Conservation (phyloP, 2,797 vertebrate genomes). For the Peromyscus attwateri region DNA sequence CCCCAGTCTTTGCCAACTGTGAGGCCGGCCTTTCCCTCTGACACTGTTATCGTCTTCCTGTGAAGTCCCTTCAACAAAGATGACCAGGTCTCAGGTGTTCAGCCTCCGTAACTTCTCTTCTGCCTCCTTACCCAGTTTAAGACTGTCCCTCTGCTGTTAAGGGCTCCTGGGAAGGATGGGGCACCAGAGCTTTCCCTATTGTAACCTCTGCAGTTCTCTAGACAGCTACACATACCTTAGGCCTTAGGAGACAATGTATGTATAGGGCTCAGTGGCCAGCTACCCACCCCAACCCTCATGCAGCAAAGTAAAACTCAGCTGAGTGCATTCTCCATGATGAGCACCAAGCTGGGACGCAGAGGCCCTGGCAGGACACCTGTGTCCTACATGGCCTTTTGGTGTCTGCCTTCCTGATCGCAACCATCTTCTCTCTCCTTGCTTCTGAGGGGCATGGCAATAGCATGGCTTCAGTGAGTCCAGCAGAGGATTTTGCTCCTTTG, state of each 20-base stretch:
- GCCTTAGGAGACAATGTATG: not conserved
- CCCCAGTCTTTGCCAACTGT: too few relatives aligned
- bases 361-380: not conserved
- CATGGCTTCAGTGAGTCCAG: not conserved
- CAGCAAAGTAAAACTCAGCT: too few relatives aligned
- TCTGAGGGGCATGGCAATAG: not conserved
- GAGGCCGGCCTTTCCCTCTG: not conserved
- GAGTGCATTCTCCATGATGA: not conserved
- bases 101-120: too few relatives aligned
- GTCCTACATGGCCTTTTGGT: not conserved
- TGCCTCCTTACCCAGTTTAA: not conserved
- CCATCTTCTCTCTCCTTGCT: not conserved
- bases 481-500: not conserved
- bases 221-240: not conserved
- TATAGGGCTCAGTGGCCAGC: not conserved
- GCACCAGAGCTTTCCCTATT: not conserved
- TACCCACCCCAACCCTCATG: not conserved
- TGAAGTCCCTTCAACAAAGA: not conserved
- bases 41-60: not conserved
- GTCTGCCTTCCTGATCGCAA: not conserved
- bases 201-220: not conserved
- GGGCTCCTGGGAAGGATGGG: too few relatives aligned
- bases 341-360: not conserved
- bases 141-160: not conserved
- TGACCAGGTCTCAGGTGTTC: too few relatives aligned